These are phyloP conservation scores for Chroicocephalus ridibundus DNA, from an alignment of 2,113 vertebrate genomes.

Conservation along the genomic window DNA sequence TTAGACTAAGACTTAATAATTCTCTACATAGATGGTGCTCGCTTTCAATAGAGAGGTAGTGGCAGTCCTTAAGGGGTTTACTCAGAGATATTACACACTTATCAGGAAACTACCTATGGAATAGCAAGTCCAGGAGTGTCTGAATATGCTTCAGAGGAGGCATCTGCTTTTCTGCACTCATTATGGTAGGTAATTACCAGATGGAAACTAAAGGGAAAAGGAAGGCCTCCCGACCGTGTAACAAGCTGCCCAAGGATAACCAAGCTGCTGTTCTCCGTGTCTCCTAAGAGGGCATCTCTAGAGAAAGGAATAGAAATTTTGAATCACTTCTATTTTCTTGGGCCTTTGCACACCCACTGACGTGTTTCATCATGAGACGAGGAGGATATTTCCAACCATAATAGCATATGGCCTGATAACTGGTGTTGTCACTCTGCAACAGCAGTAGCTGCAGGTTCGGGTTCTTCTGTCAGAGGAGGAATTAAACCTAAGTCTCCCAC, in stretches of 20 bases:
- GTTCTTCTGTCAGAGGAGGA: neutral
- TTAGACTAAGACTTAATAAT: neutral
- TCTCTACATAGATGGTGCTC: rapidly evolving
- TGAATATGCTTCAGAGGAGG: neutral
- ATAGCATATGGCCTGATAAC: neutral
- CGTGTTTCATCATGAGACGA: neutral
- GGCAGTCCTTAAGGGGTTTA: neutral
- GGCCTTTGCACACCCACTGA: neutral
- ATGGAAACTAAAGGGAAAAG: neutral
- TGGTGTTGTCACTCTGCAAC: neutral
- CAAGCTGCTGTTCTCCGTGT: rapidly evolving
- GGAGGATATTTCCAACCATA: neutral
- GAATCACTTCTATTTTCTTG: neutral
- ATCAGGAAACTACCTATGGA: neutral
- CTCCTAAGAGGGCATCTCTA: neutral
- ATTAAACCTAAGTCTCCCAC: neutral
- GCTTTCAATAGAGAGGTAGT: neutral
- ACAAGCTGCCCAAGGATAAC: neutral
- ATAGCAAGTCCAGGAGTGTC: neutral
- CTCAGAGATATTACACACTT: neutral
- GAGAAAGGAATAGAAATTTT: neutral
- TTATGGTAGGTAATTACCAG: neutral
- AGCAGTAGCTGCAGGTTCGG: neutral
- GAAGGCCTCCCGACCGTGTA: neutral
- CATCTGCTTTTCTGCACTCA: neutral